Evolutionary conservation across 2,797 vertebrate species (phyloP).

Genomic region (Selene dorsalis): DNA sequence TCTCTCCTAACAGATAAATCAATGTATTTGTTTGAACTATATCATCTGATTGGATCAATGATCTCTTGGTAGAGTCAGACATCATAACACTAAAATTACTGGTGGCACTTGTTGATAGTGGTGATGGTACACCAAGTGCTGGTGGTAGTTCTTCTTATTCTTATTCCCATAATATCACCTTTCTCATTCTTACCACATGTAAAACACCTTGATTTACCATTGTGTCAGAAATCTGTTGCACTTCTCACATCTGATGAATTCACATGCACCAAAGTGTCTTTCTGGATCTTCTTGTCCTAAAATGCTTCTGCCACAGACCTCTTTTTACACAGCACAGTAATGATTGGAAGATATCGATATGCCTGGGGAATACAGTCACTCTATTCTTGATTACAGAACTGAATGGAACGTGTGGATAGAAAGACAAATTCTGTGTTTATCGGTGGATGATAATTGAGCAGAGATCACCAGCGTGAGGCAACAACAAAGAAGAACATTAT

Average conservation of each 20-base stretch:
- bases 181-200: too few species aligned
- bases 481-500: neutral
- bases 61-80: neutral
- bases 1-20: neutral
- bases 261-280: neutral
- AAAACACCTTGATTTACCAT: too few species aligned
- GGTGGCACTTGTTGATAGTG: too few species aligned
- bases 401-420: neutral
- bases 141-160: too few species aligned
- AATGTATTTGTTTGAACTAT: neutral
- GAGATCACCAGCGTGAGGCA: neutral
- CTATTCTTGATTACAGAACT: neutral
- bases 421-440: neutral
- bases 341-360: neutral
- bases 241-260: too few species aligned
- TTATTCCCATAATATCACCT: neutral
- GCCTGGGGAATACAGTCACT: neutral
- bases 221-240: too few species aligned
- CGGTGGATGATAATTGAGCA: neutral
- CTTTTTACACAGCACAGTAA: neutral
- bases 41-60: neutral
- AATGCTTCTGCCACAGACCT: neutral
- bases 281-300: slow-evolving; percentile 8
- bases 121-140: too few species aligned
- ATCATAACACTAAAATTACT: neutral